Evolutionary conservation across 2,888 invertebrate species (phyloP).

Genomic region (Catocala nupta): DNA sequence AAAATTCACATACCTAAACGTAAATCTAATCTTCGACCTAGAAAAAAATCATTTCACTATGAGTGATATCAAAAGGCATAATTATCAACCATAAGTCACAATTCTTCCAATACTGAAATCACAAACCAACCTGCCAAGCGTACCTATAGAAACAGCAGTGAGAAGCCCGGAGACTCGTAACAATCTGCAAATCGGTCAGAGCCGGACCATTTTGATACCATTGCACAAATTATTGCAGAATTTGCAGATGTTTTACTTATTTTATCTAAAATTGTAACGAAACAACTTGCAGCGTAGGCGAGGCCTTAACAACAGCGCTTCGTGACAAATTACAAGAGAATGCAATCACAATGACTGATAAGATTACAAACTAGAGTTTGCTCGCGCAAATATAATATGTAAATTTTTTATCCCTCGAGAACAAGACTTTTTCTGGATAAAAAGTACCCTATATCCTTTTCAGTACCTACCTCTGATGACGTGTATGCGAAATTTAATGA

Average conservation of each 20-base stretch:
- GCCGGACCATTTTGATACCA: neutral
- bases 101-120: neutral
- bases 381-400: neutral
- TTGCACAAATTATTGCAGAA: slow-evolving; percentile 43
- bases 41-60: no score
- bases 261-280: slow-evolving; percentile 21
- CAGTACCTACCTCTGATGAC: no score
- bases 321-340: neutral
- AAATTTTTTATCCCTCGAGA: no score
- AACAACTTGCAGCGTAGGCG: slow-evolving; percentile 28
- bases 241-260: slow-evolving; percentile 24
- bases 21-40: no score
- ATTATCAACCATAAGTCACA: no score
- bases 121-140: neutral
- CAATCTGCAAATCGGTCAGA: neutral
- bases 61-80: no score
- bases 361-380: neutral
- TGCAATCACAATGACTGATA: neutral
- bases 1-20: no score
- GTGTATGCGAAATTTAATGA: no score
- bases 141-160: no score
- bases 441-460: no score
- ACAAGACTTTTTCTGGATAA: no score
- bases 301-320: slow-evolving; percentile 38
- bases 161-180: neutral